These are phyloP conservation scores for Melanerpes formicivorus DNA, from an alignment of 2,113 vertebrate genomes.

Conservation along the genomic window DNA sequence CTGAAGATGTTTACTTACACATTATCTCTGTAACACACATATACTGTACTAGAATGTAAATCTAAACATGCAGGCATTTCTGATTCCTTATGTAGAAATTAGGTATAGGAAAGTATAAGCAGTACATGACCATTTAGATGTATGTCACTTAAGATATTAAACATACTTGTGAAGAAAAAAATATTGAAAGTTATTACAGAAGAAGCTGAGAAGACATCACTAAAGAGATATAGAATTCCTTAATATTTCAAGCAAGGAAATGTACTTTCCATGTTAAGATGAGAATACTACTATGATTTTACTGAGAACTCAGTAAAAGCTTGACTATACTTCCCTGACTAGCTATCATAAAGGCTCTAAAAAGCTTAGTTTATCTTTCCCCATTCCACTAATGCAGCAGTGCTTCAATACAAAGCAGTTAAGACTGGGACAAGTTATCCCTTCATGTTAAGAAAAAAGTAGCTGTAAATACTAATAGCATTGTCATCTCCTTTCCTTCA, in stretches of 20 bases:
- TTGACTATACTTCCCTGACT: not conserved
- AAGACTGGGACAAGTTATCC: not conserved
- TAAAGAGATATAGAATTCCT: not conserved
- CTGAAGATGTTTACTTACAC: not conserved
- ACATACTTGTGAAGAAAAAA: not conserved
- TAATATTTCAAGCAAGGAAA: not conserved
- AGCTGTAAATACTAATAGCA: not conserved
- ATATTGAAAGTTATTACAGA: not conserved
- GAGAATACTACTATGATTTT: not conserved
- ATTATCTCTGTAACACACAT: not conserved
- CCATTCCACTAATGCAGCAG: not conserved
- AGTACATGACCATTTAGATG: not conserved
- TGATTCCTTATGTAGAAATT: not conserved
- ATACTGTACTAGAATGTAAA: not conserved
- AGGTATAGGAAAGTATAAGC: not conserved
- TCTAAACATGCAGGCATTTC: not conserved
- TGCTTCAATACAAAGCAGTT: not conserved
- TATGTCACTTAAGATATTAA: not conserved
- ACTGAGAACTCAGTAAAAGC: not conserved
- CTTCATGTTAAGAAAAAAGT: not conserved
- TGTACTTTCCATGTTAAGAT: not conserved
- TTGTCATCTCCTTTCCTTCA: not conserved
- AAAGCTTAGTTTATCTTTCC: not conserved
- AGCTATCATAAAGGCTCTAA: not conserved
- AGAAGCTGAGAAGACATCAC: not conserved